Evolutionary conservation across 2,888 invertebrate species (phyloP), one percentile per base, ranked within the genome.

Genomic region (Dusona sp.): DNA sequence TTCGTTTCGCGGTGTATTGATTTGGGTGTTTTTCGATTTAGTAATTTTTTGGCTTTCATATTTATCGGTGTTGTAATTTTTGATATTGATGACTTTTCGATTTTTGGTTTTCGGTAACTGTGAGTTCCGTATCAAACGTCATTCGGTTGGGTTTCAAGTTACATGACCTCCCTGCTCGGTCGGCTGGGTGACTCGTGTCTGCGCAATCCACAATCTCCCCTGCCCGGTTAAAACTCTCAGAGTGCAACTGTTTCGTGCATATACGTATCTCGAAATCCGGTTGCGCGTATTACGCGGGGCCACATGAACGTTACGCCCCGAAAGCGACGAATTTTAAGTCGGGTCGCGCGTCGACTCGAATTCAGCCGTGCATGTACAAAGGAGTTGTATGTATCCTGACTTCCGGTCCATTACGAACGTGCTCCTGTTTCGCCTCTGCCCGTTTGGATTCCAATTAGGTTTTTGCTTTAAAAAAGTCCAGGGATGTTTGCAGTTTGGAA

Each of bases 401-500:
- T 91, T 91, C 90, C 90, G 90, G 88, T 89, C 88, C 90, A 90
- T 90, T 90, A 90, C 61, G 61, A 61, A 16, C 61, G 61, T 29
- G 61, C 61, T 61, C 61, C 61, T 61, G 29, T 61, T 61, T 61
- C 61, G 29, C 61, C 16, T 29, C 61, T 29, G 29, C 29, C 11
- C 22, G 29, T 61, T 2, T 16, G 29, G 61, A 57, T 16, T 29
- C 13, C 7, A 11, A 16, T 11, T 7, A 61, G 13, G 16, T 61
- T 61, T 61, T 29, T 2, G 29, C 16, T 61, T 16, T 16, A 0
- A 29, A 61, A 16, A 16, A 29, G 16, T 25, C 29, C 16, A 61
- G 29, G 6, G 61, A 29, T 29, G 61, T 61, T 61, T 61, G 61
- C 29, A 29, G 16, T 16, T 61, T 29, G 61, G 6, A 61, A 61